Base-by-base conservation (phyloP, 2,797 vertebrate species). In the Amblyopsis hoosieri region DNA sequence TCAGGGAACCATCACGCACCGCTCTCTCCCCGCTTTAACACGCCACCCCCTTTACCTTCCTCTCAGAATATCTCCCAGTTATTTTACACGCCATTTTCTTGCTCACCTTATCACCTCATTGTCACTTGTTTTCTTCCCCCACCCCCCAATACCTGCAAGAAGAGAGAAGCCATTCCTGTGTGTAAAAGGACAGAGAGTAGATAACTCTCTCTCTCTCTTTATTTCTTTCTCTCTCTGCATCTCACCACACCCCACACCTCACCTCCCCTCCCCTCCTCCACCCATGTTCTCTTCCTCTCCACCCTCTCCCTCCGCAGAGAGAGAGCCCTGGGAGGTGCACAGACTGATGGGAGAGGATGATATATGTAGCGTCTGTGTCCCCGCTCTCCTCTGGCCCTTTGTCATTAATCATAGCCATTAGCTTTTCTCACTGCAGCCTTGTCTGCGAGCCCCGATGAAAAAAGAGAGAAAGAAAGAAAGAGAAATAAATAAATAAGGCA, bases 381-480 rank as follows among this genome's bases (percentile, higher is more conserved):
- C 94, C 83, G 93, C 95, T 99, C 97, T 98, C 96, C 96, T 97
- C 96, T 98, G 97, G 95, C 96, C 96, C 93, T 93, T 95, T 96
- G 96, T 98, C 97, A 99, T 99, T 99, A 99, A 99, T 99, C 98
- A 99, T 95, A 94, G 95, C 96, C 95, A 97, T 99, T 99, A 99
- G 96, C 94, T 97, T 93, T 95, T 95, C 91, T 95, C 95, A 94
- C 93, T 93, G 94, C 96, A 96, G 94, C 94, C 96, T 95, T 95
- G 95, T 96, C 96, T 96, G 93, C 92, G 88, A 92, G 72, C 81
- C 70, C 88, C 94, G 91, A 90, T 85, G 82, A 80, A 86, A 19
- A 29, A 19, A 54, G 17, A 54, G 19, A 54, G 45, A 79, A 90
- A 73, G 80, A 80, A 90, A 92, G 90, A 83, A 94, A 88, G 50